Base-by-base conservation (phyloP, 2,797 vertebrate genomes). In the Enteromius paludinosus region DNA sequence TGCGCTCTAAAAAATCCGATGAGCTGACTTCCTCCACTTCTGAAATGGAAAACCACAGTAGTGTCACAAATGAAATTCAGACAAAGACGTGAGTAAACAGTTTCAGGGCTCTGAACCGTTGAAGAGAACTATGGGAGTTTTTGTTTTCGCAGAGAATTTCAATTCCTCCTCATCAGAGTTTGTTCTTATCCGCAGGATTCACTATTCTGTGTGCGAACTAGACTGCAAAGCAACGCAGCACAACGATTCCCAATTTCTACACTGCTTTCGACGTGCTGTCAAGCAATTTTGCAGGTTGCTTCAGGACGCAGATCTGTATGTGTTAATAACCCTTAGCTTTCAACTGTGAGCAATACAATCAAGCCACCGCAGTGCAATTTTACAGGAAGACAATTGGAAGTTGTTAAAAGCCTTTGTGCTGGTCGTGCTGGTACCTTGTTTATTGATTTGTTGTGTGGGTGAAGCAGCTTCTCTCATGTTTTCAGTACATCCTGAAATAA, bases 261-360 rank as follows among this genome's bases (percentile, higher is more conserved):
- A 47, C 33, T 62, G 66, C 56, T 28, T 79, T 77, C 12, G 69
- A 73, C 59, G 73, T 41, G 73, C 73, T 66, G 41, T 84, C 65
- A 41, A 77, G 71, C 72, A 66, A 35, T 85, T 85, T 79, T n/a
- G 52, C 43, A 76, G 47, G 28, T 70, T 30, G 28, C 45, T 52
- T 47, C 28, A 72, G 18, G 43, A 71, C 12, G 33, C 59, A 56
- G 49, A 59, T 79, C 6, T 66, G 71, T 52, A 56, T 62, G 68
- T 78, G 78, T 85, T 85, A 75, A 83, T 78, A 81, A 83, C 61
- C 47, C 62, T 77, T 38, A 65, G 72, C 77, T 54, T n/a, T 77
- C 35, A 66, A 61, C 49, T 68, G 66, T 38, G 56, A 47, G 30
- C 69, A 56, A 73, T 52, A 66, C 14, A 68, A 43, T 70, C 52